Percentiles rank a stretch among this genome's conserved stretches.
Evolutionary conservation across 2,797 vertebrate genomes (phyloP).

Genomic region (Sebastes steindachneri): DNA sequence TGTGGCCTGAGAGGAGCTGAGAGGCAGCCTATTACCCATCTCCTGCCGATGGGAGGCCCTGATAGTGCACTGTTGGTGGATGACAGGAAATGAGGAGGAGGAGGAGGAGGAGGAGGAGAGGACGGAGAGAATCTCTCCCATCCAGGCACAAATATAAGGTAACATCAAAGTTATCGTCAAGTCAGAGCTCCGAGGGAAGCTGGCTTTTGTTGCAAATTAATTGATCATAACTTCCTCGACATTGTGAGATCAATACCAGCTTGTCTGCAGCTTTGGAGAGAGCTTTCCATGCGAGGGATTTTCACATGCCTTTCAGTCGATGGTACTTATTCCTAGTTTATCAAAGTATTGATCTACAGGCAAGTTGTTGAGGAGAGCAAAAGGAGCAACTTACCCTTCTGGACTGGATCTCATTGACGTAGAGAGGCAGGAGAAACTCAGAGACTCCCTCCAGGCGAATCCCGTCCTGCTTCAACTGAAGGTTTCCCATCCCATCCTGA

Average conservation of each 20-base stretch:
- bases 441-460: constrained; percentile 93
- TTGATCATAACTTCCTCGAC: constrained; percentile 50
- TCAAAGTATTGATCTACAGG: constrained; percentile 37
- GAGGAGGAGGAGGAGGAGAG: constrained; percentile 24
- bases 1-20: constrained; percentile 52
- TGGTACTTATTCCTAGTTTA: constrained; percentile 23
- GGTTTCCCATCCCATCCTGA: constrained; percentile 94
- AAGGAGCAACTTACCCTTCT: constrained; percentile 85
- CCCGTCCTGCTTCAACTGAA: constrained; percentile 90
- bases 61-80: constrained; percentile 57
- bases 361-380: not conserved
- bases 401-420: constrained; percentile 94
- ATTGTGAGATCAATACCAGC: constrained; percentile 36
- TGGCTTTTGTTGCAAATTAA: constrained; percentile 52
- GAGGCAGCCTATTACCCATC: constrained; percentile 65
- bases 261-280: constrained; percentile 7
- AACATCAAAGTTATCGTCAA: constrained; percentile 43
- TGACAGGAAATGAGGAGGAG: constrained; percentile 56
- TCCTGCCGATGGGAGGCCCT: constrained; percentile 57
- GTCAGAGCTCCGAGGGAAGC: constrained; percentile 16
- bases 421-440: constrained; percentile 93
- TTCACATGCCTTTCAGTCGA: constrained; percentile 6
- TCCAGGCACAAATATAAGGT: constrained; percentile 29
- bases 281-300: constrained; percentile 15
- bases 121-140: constrained; percentile 31